These are phyloP conservation scores for Halisarca cf. caerulea DNA, from an alignment of 37 sponge, comb jelly and placozoan genomes.

Conservation along the genomic window DNA sequence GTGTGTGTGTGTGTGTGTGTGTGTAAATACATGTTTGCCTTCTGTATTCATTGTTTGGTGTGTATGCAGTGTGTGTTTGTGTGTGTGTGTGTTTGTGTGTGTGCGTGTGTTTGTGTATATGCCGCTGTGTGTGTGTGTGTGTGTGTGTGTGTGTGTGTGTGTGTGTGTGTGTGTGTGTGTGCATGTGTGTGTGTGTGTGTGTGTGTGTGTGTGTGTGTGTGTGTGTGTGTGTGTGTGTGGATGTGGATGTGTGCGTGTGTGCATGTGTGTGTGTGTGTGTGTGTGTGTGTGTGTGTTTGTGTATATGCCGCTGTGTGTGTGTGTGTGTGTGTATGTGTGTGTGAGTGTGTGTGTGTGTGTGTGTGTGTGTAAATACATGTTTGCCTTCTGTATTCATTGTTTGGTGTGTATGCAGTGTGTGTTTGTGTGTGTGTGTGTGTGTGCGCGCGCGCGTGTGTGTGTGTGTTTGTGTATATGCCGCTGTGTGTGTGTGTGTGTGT, in stretches of 20 bases:
- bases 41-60: not conserved
- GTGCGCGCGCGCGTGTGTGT: too few relatives aligned
- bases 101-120: not conserved
- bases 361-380: too few relatives aligned
- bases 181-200: slow-evolving; percentile 6
- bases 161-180: slow-evolving; percentile 19
- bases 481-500: too few relatives aligned
- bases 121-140: too few relatives aligned
- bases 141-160: slow-evolving; percentile 28
- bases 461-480: too few relatives aligned
- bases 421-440: too few relatives aligned
- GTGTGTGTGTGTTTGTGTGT: not conserved
- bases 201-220: slow-evolving; percentile 16
- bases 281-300: slow-evolving; percentile 14
- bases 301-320: not conserved
- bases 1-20: not conserved
- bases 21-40: too few relatives aligned
- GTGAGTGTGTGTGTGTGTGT: slow-evolving; percentile 8
- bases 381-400: too few relatives aligned
- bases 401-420: too few relatives aligned
- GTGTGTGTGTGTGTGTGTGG: slow-evolving; percentile 11
- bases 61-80: not conserved
- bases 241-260: slow-evolving; percentile 13
- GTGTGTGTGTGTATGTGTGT: slow-evolving; percentile 16
- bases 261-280: slow-evolving; percentile 19